Conservation (phyloP, 2,888 invertebrate species). For the Theretra japonica region DNA sequence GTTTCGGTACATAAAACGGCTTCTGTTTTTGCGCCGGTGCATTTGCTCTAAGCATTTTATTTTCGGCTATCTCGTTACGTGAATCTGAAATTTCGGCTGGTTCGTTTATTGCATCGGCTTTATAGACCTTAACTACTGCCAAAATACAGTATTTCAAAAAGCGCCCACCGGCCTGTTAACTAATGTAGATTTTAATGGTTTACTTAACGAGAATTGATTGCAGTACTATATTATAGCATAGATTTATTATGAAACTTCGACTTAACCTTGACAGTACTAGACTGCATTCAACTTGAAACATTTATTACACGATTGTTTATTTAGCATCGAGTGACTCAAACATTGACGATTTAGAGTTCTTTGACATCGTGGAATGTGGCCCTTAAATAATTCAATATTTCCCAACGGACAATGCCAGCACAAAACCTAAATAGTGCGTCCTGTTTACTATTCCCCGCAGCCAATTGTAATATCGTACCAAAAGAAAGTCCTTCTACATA, state of each 20-base stretch:
- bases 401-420: conserved; percentile 49
- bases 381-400: conserved; percentile 50
- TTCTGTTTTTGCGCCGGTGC: conserved; percentile 32
- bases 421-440: conserved; percentile 54
- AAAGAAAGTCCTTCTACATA: conserved; percentile 82
- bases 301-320: conserved; percentile 18
- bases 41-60: conserved; percentile 29
- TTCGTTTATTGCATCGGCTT: background rate
- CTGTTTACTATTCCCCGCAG: conserved; percentile 73
- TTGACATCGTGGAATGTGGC: conserved; percentile 26
- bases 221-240: background rate
- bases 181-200: background rate
- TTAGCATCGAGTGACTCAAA: background rate
- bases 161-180: background rate
- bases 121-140: too few relatives aligned
- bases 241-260: background rate
- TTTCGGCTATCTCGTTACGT: conserved; percentile 16
- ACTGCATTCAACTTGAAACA: background rate
- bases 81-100: background rate
- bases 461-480: conserved; percentile 72
- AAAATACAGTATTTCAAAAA: background rate
- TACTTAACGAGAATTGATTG: background rate
- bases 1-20: conserved; percentile 43
- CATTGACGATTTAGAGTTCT: conserved; percentile 29
- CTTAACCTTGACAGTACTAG: conserved; percentile 1